These are phyloP conservation scores for Oxyteleia sp. DNA, from an alignment of 2,888 invertebrate genomes.

Conservation along the genomic window DNA sequence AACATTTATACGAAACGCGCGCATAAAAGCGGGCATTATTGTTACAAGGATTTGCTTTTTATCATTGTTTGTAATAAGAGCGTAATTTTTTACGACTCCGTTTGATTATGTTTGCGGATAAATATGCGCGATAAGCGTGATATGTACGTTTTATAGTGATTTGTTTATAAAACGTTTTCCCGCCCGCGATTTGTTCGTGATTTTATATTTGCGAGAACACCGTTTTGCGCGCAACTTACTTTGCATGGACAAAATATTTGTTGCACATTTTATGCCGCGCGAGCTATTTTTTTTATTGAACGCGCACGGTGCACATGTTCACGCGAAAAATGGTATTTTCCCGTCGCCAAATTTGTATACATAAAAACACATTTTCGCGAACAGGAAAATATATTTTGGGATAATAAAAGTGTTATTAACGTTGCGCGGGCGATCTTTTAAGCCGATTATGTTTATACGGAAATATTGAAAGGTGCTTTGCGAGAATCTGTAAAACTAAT, in stretches of 20 bases:
- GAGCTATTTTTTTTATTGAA: slow-evolving; percentile 9
- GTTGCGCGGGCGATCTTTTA: too few relatives aligned
- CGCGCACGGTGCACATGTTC: background rate
- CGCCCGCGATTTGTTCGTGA: slow-evolving; percentile 26
- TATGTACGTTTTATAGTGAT: slow-evolving; percentile 37
- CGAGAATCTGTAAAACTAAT: too few relatives aligned
- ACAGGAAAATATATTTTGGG: too few relatives aligned
- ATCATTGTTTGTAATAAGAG: slow-evolving; percentile 52
- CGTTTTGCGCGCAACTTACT: slow-evolving; percentile 13
- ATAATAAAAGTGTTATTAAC: too few relatives aligned
- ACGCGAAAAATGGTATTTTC: background rate
- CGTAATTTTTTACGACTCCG: slow-evolving; percentile 54
- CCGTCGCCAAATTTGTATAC: too few relatives aligned
- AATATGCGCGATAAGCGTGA: slow-evolving; percentile 43
- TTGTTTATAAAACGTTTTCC: slow-evolving; percentile 49
- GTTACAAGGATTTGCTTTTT: slow-evolving; percentile 49
- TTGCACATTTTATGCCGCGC: slow-evolving; percentile 9
- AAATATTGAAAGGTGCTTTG: too few relatives aligned
- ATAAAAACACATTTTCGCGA: too few relatives aligned
- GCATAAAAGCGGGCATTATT: slow-evolving; percentile 48
- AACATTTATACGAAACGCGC: slow-evolving; percentile 24
- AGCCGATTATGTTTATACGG: too few relatives aligned
- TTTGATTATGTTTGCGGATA: slow-evolving; percentile 53
- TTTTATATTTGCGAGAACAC: slow-evolving; percentile 33
- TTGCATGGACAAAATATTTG: slow-evolving; percentile 24